A percentile compares a stretch with the other conserved stretches of the same genome.
These are phyloP conservation scores for Aptenodytes patagonicus DNA, from an alignment of 2,113 vertebrate species.

Conservation along the genomic window DNA sequence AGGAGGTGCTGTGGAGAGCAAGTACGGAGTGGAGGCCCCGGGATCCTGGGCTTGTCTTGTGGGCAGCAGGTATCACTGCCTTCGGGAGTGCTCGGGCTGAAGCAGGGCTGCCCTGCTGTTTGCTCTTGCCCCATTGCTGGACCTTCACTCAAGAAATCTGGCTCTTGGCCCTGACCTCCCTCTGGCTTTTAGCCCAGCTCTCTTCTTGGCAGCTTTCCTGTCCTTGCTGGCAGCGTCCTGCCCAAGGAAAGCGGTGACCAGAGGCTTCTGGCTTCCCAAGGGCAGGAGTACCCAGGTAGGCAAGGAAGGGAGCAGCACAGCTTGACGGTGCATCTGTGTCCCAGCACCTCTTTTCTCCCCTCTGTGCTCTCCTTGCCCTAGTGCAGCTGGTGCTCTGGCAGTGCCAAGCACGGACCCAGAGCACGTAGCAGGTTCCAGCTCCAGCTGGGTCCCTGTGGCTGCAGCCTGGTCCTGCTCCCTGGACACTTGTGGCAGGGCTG, in stretches of 20 bases:
- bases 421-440: not conserved
- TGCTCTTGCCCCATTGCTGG: not conserved
- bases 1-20: not conserved
- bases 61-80: fast-evolving
- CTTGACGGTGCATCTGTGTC: not conserved
- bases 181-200: not conserved
- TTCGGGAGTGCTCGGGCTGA: not conserved
- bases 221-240: not conserved
- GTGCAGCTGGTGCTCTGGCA: not conserved
- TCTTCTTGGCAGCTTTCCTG: not conserved
- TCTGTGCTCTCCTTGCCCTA: not conserved
- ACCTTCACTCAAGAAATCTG: not conserved
- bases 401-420: not conserved
- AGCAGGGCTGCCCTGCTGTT: not conserved
- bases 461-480: not conserved
- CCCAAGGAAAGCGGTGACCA: not conserved
- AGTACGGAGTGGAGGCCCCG: not conserved
- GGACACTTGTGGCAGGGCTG: fast-evolving
- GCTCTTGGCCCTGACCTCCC: not conserved
- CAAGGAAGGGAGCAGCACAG: not conserved
- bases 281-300: not conserved
- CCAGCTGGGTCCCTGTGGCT: not conserved
- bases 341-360: not conserved
- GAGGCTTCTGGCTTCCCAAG: not conserved
- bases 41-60: fast-evolving